Percentiles rank a stretch among this genome's conserved stretches.
Conservation (phyloP, 2,113 vertebrate genomes). For the Taurulus bubalis region DNA sequence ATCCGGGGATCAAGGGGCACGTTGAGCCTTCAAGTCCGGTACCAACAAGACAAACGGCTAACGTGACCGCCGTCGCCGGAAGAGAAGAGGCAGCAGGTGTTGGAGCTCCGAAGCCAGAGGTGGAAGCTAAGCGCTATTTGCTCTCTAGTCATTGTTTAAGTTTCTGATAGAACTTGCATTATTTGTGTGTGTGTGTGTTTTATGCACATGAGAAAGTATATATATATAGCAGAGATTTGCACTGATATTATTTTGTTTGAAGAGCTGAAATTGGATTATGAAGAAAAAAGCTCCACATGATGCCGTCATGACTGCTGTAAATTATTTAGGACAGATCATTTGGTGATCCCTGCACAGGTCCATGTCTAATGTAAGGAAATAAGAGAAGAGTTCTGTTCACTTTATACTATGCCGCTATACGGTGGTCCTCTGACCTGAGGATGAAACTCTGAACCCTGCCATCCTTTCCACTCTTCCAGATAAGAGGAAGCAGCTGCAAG, state of each 20-base stretch:
- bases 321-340: too few relatives aligned
- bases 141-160: not conserved
- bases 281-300: not conserved
- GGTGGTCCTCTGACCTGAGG: too few relatives aligned
- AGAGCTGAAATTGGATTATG: not conserved
- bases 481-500: conserved; percentile 47
- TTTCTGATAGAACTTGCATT: not conserved
- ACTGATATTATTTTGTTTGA: not conserved
- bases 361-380: too few relatives aligned
- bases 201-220: too few relatives aligned
- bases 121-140: not conserved
- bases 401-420: too few relatives aligned
- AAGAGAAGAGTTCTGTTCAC: too few relatives aligned
- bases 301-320: not conserved
- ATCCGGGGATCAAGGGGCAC: not conserved
- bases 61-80: not conserved
- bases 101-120: not conserved
- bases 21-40: not conserved
- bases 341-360: too few relatives aligned
- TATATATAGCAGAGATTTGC: not conserved
- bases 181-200: too few relatives aligned
- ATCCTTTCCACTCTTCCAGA: conserved; percentile 1
- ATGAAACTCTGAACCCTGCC: too few relatives aligned
- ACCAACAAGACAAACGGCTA: too few relatives aligned
- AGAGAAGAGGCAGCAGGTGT: not conserved